Conservation (phyloP, 2,113 vertebrate genomes). For the Solenodon paradoxus region DNA sequence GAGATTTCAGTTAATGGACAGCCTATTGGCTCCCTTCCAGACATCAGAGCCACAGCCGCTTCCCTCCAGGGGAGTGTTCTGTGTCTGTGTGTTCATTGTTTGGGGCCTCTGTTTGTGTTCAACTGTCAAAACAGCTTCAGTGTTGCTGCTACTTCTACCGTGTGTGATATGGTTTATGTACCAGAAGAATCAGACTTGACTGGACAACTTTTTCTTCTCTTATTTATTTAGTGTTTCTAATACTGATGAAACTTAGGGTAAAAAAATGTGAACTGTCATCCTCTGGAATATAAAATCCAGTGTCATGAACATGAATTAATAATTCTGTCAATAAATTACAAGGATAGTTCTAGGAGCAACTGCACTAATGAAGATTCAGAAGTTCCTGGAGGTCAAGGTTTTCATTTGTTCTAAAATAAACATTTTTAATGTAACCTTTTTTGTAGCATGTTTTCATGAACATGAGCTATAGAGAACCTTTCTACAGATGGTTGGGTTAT, state of each 20-base stretch:
- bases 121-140: background rate
- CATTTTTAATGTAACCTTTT: conserved; percentile 35
- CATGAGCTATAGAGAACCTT: conserved; percentile 5
- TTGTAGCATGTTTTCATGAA: conserved; percentile 21
- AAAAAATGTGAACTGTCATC: conserved; percentile 73
- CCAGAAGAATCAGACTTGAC: conserved; percentile 67
- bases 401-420: conserved; percentile 67
- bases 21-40: background rate
- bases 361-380: conserved; percentile 50
- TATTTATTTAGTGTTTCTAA: conserved; percentile 49
- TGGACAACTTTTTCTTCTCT: conserved; percentile 67
- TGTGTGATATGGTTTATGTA: background rate
- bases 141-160: background rate
- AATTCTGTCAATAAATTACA: conserved; percentile 78
- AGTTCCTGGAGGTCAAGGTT: background rate
- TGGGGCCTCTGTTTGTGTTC: background rate
- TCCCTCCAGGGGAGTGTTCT: background rate
- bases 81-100: background rate
- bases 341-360: conserved; percentile 61
- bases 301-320: conserved; percentile 74
- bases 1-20: background rate
- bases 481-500: conserved; percentile 35
- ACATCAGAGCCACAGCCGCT: background rate
- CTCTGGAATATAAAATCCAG: conserved; percentile 75
- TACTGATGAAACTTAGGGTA: conserved; percentile 65